phyloP scores from a whole-genome alignment of 2,888 invertebrate species.

The Polyommatus icarus region DNA sequence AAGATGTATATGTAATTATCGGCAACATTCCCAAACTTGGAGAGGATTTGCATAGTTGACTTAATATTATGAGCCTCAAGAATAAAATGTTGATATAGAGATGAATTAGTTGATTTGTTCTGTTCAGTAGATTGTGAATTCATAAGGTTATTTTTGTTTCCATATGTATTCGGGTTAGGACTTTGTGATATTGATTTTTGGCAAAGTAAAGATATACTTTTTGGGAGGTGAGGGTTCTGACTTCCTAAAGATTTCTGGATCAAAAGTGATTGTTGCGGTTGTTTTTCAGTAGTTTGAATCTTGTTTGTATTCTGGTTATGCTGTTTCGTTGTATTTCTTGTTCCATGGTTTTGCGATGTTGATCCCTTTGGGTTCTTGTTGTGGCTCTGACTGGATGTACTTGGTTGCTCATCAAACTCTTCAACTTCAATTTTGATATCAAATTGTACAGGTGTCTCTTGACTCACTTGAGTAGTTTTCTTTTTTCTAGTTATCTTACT shows the following conservation, averaged over 20 bases:
- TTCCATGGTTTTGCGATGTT: neutral
- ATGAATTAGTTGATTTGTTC: neutral
- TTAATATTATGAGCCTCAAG: conserved; percentile 32
- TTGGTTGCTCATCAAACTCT: conserved; percentile 37
- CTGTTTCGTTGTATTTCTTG: neutral
- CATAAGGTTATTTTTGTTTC: neutral
- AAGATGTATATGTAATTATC: conserved; percentile 18
- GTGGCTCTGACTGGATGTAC: conserved; percentile 27
- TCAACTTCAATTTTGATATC: conserved; percentile 47
- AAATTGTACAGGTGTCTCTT: conserved; percentile 36
- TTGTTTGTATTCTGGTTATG: neutral
- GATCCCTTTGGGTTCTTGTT: neutral
- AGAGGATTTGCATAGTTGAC: conserved; percentile 46
- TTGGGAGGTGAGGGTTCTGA: neutral
- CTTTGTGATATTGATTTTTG: neutral
- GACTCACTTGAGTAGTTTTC: conserved; percentile 1
- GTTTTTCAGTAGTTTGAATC: neutral
- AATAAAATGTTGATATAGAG: neutral
- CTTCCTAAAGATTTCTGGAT: neutral
- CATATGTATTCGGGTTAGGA: neutral
- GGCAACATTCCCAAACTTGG: neutral
- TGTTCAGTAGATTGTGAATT: neutral
- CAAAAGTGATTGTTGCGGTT: neutral
- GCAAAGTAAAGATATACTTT: neutral
- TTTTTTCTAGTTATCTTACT: conserved; percentile 35